Evolutionary conservation across 1,140 invertebrate species (phyloP).

Genomic region (Dryas iulia): DNA sequence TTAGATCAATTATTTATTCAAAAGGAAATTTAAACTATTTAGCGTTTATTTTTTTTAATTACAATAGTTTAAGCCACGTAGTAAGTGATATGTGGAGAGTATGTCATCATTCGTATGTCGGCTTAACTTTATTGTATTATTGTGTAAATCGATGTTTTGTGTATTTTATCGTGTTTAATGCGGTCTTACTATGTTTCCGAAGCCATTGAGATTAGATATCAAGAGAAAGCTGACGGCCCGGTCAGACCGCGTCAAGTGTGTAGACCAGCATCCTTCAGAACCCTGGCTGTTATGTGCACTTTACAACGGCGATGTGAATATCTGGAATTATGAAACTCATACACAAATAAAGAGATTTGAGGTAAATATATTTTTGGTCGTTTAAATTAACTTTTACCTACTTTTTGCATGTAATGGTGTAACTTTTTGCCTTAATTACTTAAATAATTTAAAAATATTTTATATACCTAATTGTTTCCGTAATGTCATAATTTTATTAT

Average conservation of each 20-base stretch:
- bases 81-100: slow-evolving; percentile 41
- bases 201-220: slow-evolving; percentile 98
- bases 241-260: slow-evolving; percentile 98
- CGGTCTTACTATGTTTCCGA: slow-evolving; percentile 56
- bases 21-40: neutral
- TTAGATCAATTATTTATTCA: slow-evolving; percentile 19
- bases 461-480: neutral
- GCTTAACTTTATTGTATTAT: slow-evolving; percentile 43
- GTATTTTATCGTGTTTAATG: slow-evolving; percentile 37
- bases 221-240: slow-evolving; percentile 98
- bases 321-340: slow-evolving; percentile 99
- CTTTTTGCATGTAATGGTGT: neutral
- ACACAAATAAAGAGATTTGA: slow-evolving; percentile 94
- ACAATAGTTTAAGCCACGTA: slow-evolving; percentile 46
- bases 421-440: neutral
- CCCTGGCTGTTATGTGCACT: slow-evolving; percentile 99
- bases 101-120: slow-evolving; percentile 63
- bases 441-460: neutral
- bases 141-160: slow-evolving; percentile 20
- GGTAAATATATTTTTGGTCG: slow-evolving; percentile 38
- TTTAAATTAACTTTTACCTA: neutral
- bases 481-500: neutral
- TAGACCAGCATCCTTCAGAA: slow-evolving; percentile 98
- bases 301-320: slow-evolving; percentile 99
- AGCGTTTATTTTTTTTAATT: neutral